phyloP scores from a whole-genome alignment of 2,888 invertebrate species.

The Philopedon plagiatum region DNA sequence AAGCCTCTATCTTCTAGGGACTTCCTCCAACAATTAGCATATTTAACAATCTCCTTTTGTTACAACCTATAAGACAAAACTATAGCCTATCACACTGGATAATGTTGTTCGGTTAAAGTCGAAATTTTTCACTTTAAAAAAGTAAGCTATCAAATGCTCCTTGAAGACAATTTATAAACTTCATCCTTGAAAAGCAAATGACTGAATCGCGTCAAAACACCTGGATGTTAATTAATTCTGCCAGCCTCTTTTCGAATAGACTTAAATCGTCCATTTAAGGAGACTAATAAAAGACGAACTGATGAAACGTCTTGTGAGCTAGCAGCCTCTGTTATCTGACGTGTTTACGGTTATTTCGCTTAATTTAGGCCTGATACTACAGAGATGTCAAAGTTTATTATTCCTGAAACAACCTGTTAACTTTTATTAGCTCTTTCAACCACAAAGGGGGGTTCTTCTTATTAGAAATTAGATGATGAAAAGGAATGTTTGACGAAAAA shows the following conservation, averaged over 20 bases:
- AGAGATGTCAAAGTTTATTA: constrained; percentile 9
- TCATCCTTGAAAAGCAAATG: constrained; percentile 12
- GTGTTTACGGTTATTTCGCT: constrained; percentile 6
- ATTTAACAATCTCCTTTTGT: too few relatives aligned
- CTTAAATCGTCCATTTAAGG: neutral
- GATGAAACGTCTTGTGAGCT: constrained; percentile 20
- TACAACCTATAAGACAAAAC: too few relatives aligned
- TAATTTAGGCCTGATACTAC: neutral
- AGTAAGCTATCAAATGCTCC: too few relatives aligned
- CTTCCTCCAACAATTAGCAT: too few relatives aligned
- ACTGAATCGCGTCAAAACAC: constrained; percentile 6
- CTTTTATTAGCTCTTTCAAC: neutral
- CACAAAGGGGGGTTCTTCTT: neutral
- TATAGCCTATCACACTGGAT: too few relatives aligned
- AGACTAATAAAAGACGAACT: constrained; percentile 13
- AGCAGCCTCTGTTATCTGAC: constrained; percentile 11
- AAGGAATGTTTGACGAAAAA: neutral
- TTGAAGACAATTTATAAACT: too few relatives aligned
- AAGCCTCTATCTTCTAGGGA: too few relatives aligned
- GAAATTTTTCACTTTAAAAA: neutral
- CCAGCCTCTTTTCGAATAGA: constrained; percentile 4
- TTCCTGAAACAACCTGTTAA: neutral
- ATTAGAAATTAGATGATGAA: neutral
- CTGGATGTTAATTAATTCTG: constrained; percentile 16
- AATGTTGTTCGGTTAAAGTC: too few relatives aligned